phyloP scores from a whole-genome alignment of 1,140 invertebrate species.

The Periplaneta americana region DNA sequence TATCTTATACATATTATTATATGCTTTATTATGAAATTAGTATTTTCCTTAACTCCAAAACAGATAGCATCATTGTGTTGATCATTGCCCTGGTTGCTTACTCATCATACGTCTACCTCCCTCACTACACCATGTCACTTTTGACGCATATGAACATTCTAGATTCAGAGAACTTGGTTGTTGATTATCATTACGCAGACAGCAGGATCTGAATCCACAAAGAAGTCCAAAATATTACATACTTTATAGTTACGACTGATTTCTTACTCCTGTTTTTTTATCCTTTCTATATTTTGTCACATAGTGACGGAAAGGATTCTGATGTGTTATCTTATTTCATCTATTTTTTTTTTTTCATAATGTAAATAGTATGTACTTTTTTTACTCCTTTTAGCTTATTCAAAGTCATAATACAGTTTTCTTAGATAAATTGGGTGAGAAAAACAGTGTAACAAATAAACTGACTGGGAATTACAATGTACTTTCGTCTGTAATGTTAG shows the following conservation, averaged over 20 bases:
- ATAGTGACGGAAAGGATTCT: not conserved
- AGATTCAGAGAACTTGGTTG: not conserved
- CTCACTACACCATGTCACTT: constrained; percentile 10
- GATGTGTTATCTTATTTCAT: not conserved
- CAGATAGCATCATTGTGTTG: constrained; percentile 14
- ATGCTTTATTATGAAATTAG: too few species aligned
- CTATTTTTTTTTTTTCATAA: not conserved
- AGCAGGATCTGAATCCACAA: not conserved
- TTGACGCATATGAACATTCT: constrained; percentile 5
- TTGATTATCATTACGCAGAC: not conserved
- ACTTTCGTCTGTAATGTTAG: too few species aligned
- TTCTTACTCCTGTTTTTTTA: not conserved
- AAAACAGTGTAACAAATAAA: not conserved
- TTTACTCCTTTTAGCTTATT: not conserved
- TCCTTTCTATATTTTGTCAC: not conserved
- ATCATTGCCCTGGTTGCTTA: constrained; percentile 10
- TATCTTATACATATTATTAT: too few species aligned
- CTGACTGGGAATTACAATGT: not conserved
- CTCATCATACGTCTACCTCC: constrained; percentile 15
- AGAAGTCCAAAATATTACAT: not conserved
- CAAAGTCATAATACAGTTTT: not conserved
- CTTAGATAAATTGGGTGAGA: not conserved
- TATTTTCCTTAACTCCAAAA: not conserved
- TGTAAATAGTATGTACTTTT: not conserved
- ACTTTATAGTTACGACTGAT: not conserved